These are phyloP conservation scores for Amphibalanus amphitrite DNA, from an alignment of 1,140 invertebrate genomes.

Conservation along the genomic window DNA sequence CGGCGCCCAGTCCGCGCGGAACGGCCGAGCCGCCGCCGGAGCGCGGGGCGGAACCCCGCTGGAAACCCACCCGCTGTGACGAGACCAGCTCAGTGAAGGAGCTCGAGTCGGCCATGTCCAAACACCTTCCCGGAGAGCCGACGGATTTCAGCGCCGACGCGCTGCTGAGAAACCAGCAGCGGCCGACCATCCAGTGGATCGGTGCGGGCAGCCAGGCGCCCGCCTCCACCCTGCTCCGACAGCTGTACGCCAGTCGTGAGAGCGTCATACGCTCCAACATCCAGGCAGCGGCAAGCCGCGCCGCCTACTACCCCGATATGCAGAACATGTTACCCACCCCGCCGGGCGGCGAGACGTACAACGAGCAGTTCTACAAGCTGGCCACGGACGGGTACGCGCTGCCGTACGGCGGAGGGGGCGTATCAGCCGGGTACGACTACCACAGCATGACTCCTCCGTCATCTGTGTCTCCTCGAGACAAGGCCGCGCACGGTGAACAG, in stretches of 20 bases:
- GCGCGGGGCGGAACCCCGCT: background rate
- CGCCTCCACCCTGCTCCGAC: conserved; percentile 73
- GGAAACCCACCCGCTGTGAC: background rate
- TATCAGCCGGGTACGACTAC: conserved; percentile 21
- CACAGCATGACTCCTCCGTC: conserved; percentile 89
- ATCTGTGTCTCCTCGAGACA: conserved; percentile 80
- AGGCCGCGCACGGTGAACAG: conserved; percentile 30
- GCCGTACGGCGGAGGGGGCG: conserved; percentile 12
- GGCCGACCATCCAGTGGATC: conserved; percentile 86
- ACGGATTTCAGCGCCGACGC: conserved; percentile 76
- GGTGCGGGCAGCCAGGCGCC: conserved; percentile 38
- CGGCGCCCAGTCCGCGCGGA: conserved; percentile 18
- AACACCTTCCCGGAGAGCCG: conserved; percentile 60
- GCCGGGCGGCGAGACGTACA: conserved; percentile 13
- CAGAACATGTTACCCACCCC: conserved; percentile 16
- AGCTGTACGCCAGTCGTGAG: conserved; percentile 80
- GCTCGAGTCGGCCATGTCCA: conserved; percentile 88
- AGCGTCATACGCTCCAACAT: conserved; percentile 82
- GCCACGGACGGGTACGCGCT: conserved; percentile 13
- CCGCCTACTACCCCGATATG: conserved; percentile 18
- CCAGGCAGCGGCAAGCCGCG: conserved; percentile 31
- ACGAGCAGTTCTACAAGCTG: conserved; percentile 13
- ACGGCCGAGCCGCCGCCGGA: conserved; percentile 7
- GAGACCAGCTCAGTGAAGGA: conserved; percentile 58
- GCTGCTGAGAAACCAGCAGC: conserved; percentile 37